Percentiles rank a stretch among this genome's conserved stretches.
Evolutionary conservation across 2,888 invertebrate genomes (phyloP).

Genomic region (Rutpela maculata): DNA sequence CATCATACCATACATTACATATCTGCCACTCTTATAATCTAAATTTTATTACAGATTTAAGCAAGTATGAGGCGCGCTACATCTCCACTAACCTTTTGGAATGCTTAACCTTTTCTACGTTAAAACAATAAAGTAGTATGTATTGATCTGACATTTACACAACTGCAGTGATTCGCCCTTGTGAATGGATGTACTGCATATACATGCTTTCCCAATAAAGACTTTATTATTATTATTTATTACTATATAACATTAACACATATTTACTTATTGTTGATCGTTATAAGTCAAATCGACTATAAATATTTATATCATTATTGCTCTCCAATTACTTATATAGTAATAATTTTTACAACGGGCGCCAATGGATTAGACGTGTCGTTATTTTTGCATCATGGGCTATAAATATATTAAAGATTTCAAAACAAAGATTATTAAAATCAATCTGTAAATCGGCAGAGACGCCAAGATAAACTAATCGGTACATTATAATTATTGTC

Average conservation of each 20-base stretch:
- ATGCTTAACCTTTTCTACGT: slow-evolving; percentile 18
- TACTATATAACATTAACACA: slow-evolving; percentile 1
- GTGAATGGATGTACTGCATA: too few species aligned
- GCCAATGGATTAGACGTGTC: slow-evolving; percentile 11
- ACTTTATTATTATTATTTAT: too few species aligned
- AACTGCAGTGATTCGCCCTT: too few species aligned
- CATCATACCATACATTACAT: too few species aligned
- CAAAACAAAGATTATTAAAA: neutral
- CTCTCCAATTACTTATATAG: slow-evolving; percentile 4
- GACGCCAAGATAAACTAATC: neutral
- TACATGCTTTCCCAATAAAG: too few species aligned
- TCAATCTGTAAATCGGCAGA: neutral
- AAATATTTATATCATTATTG: slow-evolving; percentile 11
- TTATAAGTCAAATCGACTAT: slow-evolving; percentile 14
- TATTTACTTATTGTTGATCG: slow-evolving; percentile 22
- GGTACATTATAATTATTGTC: neutral
- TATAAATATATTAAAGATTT: neutral
- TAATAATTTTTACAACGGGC: slow-evolving; percentile 12
- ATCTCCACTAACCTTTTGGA: too few species aligned
- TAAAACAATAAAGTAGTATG: slow-evolving; percentile 21
- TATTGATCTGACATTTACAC: slow-evolving; percentile 30
- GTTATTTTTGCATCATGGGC: neutral
- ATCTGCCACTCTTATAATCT: too few species aligned
- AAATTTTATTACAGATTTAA: too few species aligned
- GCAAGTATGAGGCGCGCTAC: too few species aligned